Percentiles rank a stretch among this genome's conserved stretches.
Conservation (phyloP, 2,888 invertebrate genomes). For the Megalurothrips usitatus region DNA sequence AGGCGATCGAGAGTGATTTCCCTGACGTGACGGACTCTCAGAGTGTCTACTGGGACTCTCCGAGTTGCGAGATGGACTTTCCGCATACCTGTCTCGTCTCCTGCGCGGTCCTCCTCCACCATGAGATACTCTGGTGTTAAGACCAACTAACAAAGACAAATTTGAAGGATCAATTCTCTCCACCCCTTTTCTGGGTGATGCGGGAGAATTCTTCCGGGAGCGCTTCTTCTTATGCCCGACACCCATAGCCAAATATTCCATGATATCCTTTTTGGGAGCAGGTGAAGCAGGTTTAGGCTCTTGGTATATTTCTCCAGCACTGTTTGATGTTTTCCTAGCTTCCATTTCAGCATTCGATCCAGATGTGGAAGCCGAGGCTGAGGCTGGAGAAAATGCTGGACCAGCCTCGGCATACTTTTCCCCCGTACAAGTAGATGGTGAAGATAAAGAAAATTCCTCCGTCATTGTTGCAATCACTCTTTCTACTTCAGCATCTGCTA, state of each 20-base stretch:
- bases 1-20: background rate
- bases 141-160: background rate
- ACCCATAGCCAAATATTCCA: conserved; percentile 67
- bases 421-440: background rate
- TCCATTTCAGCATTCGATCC: conserved; percentile 1
- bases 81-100: conserved; percentile 29
- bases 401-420: conserved; percentile 26
- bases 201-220: conserved; percentile 32
- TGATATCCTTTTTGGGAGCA: conserved; percentile 61
- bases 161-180: conserved; percentile 17
- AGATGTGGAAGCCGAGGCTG: conserved; percentile 26
- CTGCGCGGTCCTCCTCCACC: background rate
- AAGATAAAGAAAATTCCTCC: background rate
- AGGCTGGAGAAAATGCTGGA: conserved; percentile 12
- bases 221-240: conserved; percentile 55
- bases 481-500: conserved; percentile 3
- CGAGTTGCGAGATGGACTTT: conserved; percentile 30
- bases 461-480: background rate
- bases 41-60: conserved; percentile 5
- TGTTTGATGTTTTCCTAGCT: background rate
- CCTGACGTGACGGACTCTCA: background rate
- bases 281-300: conserved; percentile 38
- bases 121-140: background rate
- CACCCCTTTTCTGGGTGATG: conserved; percentile 18
- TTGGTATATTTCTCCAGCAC: conserved; percentile 28